phyloP scores from a whole-genome alignment of 23 tunicate genomes.

The Styela clava region DNA sequence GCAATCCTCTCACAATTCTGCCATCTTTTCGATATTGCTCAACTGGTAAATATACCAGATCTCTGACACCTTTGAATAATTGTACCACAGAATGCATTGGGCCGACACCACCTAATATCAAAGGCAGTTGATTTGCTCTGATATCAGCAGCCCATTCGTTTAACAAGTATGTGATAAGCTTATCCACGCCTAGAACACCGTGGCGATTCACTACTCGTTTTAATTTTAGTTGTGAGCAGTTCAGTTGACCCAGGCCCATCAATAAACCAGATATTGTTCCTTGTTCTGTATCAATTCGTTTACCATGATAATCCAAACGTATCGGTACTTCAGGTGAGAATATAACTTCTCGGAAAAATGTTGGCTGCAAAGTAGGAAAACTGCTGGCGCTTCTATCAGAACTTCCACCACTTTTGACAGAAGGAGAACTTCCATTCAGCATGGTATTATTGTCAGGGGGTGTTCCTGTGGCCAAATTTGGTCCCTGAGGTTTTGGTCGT shows the following conservation, averaged over 20 bases:
- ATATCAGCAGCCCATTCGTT: conserved; percentile 93
- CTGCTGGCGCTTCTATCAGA: background rate
- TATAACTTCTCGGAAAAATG: conserved; percentile 65
- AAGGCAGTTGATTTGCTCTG: conserved; percentile 78
- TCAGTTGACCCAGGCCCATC: conserved; percentile 85
- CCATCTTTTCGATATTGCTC: conserved; percentile 94
- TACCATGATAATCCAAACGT: conserved; percentile 89
- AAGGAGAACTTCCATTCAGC: background rate
- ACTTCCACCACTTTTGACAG: background rate
- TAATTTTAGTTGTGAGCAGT: conserved; percentile 72
- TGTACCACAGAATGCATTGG: conserved; percentile 89
- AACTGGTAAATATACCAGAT: conserved; percentile 81
- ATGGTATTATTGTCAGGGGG: background rate
- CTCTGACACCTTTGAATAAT: conserved; percentile 77
- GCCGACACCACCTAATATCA: conserved; percentile 94
- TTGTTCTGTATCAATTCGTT: conserved; percentile 69
- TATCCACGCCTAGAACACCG: conserved; percentile 78
- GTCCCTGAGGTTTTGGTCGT: background rate
- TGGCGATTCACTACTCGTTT: conserved; percentile 53
- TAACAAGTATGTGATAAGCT: conserved; percentile 46
- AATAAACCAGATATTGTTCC: conserved; percentile 85
- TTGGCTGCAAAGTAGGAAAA: background rate
- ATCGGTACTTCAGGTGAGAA: conserved; percentile 93
- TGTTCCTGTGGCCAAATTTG: background rate
- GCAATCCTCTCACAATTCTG: conserved; percentile 80